Conservation (phyloP, 2,888 invertebrate genomes). For the Temnothorax ravouxi region DNA sequence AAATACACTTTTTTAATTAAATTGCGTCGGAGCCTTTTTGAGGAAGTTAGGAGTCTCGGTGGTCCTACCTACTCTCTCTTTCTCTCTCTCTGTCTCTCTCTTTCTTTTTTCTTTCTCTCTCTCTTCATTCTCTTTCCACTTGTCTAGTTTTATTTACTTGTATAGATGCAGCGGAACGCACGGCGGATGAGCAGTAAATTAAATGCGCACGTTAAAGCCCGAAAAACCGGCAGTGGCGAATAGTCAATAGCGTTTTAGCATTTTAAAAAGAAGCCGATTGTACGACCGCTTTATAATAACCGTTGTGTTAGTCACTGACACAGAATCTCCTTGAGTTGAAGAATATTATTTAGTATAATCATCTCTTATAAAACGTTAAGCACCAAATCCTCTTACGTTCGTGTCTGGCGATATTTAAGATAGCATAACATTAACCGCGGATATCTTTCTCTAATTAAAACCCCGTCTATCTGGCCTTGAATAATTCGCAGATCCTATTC, state of each 20-base stretch:
- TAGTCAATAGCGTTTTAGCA: conserved; percentile 23
- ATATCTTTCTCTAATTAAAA: neutral
- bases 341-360: conserved; percentile 14
- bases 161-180: conserved; percentile 28
- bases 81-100: neutral
- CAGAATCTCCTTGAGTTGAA: neutral
- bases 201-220: conserved; percentile 57
- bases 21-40: conserved; percentile 60
- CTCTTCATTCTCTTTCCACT: neutral
- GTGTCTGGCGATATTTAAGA: conserved; percentile 20
- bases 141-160: conserved; percentile 63
- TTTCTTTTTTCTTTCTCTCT: neutral
- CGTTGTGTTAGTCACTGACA: neutral
- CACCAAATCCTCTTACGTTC: neutral
- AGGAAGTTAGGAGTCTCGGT: conserved; percentile 20
- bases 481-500: neutral
- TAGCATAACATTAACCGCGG: neutral
- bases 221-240: conserved; percentile 13
- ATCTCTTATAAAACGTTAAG: neutral
- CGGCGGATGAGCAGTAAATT: conserved; percentile 58
- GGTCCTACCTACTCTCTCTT: conserved; percentile 41
- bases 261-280: conserved; percentile 17
- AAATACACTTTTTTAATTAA: conserved; percentile 74
- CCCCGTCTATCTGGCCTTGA: neutral
- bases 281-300: conserved; percentile 33